Evolutionary conservation across 92 coral and sea anemone genomes (phyloP).

Genomic region (Paramuricea clavata): DNA sequence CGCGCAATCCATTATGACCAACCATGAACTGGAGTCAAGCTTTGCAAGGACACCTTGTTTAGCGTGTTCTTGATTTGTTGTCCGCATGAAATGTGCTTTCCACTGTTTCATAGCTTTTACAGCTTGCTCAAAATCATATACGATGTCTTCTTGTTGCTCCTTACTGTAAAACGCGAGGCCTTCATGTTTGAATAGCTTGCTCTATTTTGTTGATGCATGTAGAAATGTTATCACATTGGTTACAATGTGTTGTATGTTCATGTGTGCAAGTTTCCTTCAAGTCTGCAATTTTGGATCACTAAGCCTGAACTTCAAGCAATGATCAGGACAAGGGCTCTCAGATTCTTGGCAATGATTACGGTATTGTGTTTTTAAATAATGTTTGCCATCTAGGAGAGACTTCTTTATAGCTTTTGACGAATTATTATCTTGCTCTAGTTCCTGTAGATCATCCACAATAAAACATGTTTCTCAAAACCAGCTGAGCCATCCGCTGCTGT

Average conservation of each 20-base stretch:
- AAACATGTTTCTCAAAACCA: constrained; percentile 61
- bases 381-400: constrained; percentile 47
- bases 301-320: constrained; percentile 65
- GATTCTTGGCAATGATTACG: constrained; percentile 63
- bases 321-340: constrained; percentile 77
- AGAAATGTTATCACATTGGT: constrained; percentile 73
- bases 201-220: not conserved
- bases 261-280: constrained; percentile 62
- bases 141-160: constrained; percentile 78
- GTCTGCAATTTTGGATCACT: constrained; percentile 66
- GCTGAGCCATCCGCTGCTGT: constrained; percentile 78
- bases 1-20: constrained; percentile 82
- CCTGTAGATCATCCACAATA: constrained; percentile 68
- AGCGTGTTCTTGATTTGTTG: constrained; percentile 79
- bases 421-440: constrained; percentile 64
- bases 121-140: constrained; percentile 76
- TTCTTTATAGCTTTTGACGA: constrained; percentile 53
- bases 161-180: constrained; percentile 69
- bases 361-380: constrained; percentile 60
- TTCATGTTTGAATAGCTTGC: not conserved
- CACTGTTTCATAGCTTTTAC: constrained; percentile 67
- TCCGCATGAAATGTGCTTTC: constrained; percentile 86
- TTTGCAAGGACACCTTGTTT: constrained; percentile 69
- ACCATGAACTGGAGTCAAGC: constrained; percentile 71
- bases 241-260: constrained; percentile 55